Percentiles rank a stretch among this genome's conserved stretches.
Conservation (phyloP, 2,113 vertebrate species). For the Plecotus auritus region DNA sequence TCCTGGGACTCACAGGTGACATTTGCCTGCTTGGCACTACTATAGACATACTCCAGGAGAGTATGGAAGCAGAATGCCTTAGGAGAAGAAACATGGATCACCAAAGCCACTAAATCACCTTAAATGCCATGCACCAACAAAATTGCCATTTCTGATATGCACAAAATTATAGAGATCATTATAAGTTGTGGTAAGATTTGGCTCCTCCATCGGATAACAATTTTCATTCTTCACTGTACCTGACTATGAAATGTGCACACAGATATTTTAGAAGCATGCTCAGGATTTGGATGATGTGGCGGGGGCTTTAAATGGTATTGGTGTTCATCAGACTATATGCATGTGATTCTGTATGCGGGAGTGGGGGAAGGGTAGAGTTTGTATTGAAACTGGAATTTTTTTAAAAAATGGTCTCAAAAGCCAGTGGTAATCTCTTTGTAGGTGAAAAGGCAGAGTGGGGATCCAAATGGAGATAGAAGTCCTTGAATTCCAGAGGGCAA, state of each 20-base stretch:
- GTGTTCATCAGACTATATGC: neutral
- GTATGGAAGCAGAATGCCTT: neutral
- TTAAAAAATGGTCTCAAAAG: neutral
- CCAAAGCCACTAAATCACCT: neutral
- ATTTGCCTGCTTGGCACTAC: slow-evolving; percentile 47
- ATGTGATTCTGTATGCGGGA: neutral
- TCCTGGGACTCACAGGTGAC: slow-evolving; percentile 36
- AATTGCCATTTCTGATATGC: neutral
- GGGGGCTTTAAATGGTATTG: neutral
- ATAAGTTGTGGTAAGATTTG: neutral
- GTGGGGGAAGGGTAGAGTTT: too few relatives aligned
- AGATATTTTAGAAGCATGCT: neutral
- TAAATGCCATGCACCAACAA: neutral
- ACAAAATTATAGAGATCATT: neutral
- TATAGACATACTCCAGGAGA: neutral
- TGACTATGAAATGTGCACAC: neutral
- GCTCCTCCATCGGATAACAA: neutral
- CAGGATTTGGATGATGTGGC: neutral
- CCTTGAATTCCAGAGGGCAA: slow-evolving; percentile 30
- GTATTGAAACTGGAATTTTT: neutral
- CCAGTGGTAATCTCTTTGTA: neutral
- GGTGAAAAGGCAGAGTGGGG: neutral
- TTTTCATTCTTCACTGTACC: neutral
- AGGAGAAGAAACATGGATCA: neutral
- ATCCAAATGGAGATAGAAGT: neutral